Base-by-base conservation (phyloP, 2,888 invertebrate species). In the Disparrhopalites patrizii region DNA sequence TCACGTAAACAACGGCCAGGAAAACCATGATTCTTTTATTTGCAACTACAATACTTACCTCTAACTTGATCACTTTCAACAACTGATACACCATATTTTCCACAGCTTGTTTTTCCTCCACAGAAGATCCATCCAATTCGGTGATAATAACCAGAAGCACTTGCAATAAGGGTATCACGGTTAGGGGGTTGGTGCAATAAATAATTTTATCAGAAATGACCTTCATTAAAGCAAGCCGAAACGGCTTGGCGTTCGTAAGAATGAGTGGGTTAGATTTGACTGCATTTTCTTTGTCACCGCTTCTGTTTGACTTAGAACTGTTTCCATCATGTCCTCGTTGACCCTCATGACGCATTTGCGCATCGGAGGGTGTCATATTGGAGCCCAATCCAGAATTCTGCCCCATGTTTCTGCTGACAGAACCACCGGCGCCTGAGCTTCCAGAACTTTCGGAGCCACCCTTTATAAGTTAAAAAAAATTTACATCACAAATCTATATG, bases 371-470 rank as follows among this genome's bases (percentile, higher is more conserved):
- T 28, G 38, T 18, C 7, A 23, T 50, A 13, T 15, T 30, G 13
- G 23, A 40, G 5, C 36, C 31, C 5, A 62, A 30, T n/a, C 28
- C n/a, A 1, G 55, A 23, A 4, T 52, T 58, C 33, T 30, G 10
- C 18, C 56, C 64, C 13, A 27, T 40, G 28, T 55, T 55, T 27
- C 47, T 66, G 31, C 68, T 68, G 40, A 65, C 70, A 3, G 74
- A 74, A 54, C 72, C 73, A 20, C 73, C 75, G 2, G 73, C 73
- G 55, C 70, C 73, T 4, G 75, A 75, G 43, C 75, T 75, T 38
- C 75, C 75, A 8, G 74, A 74, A 47, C 75, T 75, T 62, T 70
- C 75, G 1, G 73, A 74, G 20, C 75, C 75, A 25, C 75, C 75
- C 71, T 71, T n/a, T 31, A 28, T 28, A 3, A 3, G 3, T 20